phyloP scores from a whole-genome alignment of 92 coral and sea anemone genomes.

The Palythoa caribaeorum region DNA sequence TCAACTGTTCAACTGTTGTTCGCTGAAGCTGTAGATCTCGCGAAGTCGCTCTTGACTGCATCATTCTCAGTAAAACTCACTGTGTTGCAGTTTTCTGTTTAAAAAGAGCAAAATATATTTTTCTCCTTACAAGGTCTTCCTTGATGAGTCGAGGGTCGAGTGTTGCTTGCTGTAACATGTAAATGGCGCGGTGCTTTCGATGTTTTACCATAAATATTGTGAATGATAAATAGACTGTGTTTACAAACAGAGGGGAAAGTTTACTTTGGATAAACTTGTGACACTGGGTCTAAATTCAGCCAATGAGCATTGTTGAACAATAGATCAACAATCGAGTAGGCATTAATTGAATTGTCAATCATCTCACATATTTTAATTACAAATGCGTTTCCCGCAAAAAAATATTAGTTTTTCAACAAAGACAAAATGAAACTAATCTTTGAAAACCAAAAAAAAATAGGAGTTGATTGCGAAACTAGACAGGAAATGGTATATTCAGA shows the following conservation, averaged over 20 bases:
- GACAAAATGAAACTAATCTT: background rate
- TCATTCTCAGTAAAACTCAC: background rate
- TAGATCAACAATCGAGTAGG: background rate
- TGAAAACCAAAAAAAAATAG: background rate
- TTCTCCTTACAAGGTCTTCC: background rate
- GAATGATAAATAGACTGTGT: constrained; percentile 5
- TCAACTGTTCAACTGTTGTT: constrained; percentile 79
- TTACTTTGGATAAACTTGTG: constrained; percentile 22
- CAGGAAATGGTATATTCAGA: background rate
- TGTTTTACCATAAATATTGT: constrained; percentile 14
- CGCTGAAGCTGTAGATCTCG: constrained; percentile 81
- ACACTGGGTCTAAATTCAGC: constrained; percentile 1
- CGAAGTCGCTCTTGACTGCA: constrained; percentile 25
- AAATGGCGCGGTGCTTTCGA: constrained; percentile 17
- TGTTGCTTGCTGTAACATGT: background rate
- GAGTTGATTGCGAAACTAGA: background rate
- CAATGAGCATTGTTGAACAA: constrained; percentile 11
- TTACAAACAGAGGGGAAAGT: constrained; percentile 41
- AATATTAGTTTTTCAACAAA: constrained; percentile 14
- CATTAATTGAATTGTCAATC: constrained; percentile 47
- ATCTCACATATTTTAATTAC: constrained; percentile 28
- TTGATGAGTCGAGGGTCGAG: constrained; percentile 13
- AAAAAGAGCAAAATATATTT: background rate
- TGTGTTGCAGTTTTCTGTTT: background rate
- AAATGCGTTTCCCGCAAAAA: constrained; percentile 15